Percentiles rank a stretch among this genome's conserved stretches.
These are phyloP conservation scores for Acleris cristana DNA, from an alignment of 2,888 invertebrate species.

Conservation along the genomic window DNA sequence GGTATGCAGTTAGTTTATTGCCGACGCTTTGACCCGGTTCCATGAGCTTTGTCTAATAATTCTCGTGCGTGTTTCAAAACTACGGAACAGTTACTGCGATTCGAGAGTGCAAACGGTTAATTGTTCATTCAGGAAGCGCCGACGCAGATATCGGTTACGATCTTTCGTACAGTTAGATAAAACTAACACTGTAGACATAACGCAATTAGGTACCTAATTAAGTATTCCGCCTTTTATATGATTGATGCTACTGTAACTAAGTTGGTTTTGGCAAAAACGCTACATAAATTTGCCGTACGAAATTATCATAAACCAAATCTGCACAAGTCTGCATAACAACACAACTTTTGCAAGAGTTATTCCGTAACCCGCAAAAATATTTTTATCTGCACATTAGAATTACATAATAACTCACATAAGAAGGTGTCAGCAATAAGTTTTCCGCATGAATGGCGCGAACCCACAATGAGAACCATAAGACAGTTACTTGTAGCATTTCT, in stretches of 20 bases:
- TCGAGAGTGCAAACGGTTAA: conserved; percentile 58
- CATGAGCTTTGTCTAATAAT: conserved; percentile 58
- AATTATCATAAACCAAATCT: too few species aligned
- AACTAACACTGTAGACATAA: conserved; percentile 13
- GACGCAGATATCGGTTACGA: conserved; percentile 43
- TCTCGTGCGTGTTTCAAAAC: conserved; percentile 48
- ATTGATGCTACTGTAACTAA: not conserved
- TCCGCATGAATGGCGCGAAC: conserved; percentile 22
- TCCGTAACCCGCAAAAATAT: not conserved
- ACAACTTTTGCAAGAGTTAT: not conserved
- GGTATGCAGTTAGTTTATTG: conserved; percentile 39
- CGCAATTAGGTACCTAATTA: conserved; percentile 6
- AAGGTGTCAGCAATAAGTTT: conserved; percentile 6
- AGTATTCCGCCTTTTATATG: conserved; percentile 18
- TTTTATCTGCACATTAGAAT: not conserved
- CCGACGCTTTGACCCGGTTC: conserved; percentile 59
- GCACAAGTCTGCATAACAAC: too few species aligned
- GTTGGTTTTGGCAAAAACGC: too few species aligned
- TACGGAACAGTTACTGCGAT: conserved; percentile 59
- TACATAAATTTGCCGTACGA: too few species aligned
- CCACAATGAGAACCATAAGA: conserved; percentile 26
- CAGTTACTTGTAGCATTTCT: conserved; percentile 40
- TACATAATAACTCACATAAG: conserved; percentile 9
- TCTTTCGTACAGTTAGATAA: conserved; percentile 25
- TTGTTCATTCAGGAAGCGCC: conserved; percentile 61